Base-by-base conservation (phyloP, 1,140 invertebrate species). In the Drosophila lowei region DNA sequence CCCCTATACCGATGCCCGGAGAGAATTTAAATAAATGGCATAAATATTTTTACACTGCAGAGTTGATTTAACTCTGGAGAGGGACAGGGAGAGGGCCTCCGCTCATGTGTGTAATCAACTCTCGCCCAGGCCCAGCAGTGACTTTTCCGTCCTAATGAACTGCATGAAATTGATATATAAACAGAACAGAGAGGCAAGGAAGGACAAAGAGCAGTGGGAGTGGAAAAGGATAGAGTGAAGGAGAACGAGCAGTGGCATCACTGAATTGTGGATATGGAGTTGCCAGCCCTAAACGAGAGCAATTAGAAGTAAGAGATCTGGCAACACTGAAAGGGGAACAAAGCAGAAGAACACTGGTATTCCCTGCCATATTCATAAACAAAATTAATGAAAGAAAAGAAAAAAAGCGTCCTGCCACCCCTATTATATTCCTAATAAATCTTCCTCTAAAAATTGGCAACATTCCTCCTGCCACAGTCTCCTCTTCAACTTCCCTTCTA, bases 1-100 rank as follows among this genome's bases (percentile, higher is more conserved):
- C 34, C 34, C 11, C 34, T 43, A 46, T 50, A 34, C 28, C 13
- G 7, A 43, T 8, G 23, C 44, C 41, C 42, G 28, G 61, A 65
- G 58, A 48, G 70, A 85, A 81, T 86, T 88, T 88, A 81, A 86
- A 86, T 86, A 86, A 86, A 86, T 86, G 79, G 71, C 83, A 70
- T 47, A 68, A 86, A 57, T 38, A 65, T 81, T 80, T 74, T 74
- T 63, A 62, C 67, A 72, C 53, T 53, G 60, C 68, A 21, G 15
- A 62, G 63, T 48, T 75, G 42, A 68, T 43, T 68, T 57, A 42
- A 64, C 44, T 11, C 3, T 59, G 28, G 8, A 21, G 16, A 34
- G 18, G 25, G 28, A 53, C 13, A 41, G 60, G 18, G 25, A 43
- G 46, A 44, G 11, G 34, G 21, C 44, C 46, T 70, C 52, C 77